These are phyloP conservation scores for Eremobia ochroleuca DNA, from an alignment of 2,888 invertebrate genomes.

Conservation along the genomic window DNA sequence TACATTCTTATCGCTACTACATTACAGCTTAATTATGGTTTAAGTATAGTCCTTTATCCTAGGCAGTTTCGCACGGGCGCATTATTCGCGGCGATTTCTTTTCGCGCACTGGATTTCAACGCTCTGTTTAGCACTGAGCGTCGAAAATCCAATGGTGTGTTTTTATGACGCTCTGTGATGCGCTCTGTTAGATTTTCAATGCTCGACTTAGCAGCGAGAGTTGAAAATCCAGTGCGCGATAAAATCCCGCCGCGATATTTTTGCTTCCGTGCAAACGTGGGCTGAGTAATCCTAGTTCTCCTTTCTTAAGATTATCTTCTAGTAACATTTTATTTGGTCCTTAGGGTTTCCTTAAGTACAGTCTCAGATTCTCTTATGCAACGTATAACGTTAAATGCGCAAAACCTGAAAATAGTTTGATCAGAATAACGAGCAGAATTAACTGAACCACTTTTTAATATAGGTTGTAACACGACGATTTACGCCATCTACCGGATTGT, in stretches of 20 bases:
- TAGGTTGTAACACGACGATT: too few species aligned
- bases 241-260: background rate
- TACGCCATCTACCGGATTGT: too few species aligned
- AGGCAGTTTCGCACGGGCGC: background rate
- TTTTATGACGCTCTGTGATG: too few species aligned
- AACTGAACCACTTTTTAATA: too few species aligned
- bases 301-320: slow-evolving; percentile 7
- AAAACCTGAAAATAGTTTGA: too few species aligned
- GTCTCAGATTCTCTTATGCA: slow-evolving; percentile 5
- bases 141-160: background rate
- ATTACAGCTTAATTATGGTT: background rate
- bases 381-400: too few species aligned
- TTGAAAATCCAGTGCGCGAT: background rate
- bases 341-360: background rate
- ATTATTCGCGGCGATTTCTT: background rate
- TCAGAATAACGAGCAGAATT: too few species aligned
- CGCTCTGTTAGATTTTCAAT: too few species aligned
- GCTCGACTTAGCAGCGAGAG: background rate
- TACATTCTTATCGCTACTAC: slow-evolving; percentile 13
- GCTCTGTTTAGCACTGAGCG: background rate
- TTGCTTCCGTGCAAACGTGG: background rate
- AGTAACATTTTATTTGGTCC: background rate
- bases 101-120: background rate
- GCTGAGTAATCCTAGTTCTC: background rate
- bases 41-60: background rate